Base-by-base conservation (phyloP, 2,888 invertebrate species). In the Hyposoter dolosus region DNA sequence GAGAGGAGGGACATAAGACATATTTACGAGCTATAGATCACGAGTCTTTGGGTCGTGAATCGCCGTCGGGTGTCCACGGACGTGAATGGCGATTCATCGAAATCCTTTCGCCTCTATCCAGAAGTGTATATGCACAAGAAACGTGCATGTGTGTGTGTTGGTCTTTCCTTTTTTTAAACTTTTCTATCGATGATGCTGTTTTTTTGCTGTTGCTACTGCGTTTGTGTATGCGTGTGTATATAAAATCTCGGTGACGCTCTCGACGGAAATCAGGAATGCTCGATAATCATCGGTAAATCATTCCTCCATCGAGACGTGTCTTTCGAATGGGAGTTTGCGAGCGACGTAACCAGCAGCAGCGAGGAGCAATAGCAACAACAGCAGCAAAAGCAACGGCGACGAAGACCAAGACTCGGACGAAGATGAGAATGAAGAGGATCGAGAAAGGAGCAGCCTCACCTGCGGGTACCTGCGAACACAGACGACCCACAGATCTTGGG, bases 281-380 rank as follows among this genome's bases (percentile, higher is more conserved):
- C 89, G 89, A 90, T 91, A 92, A 93, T 92, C 91, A 90, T 91
- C 92, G 90, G 91, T 93, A 92, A 92, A 92, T 93, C 92, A 92
- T 90, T 85, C 82, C 88, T 56, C 43, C 84, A 66, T 88, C 82
- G 83, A 79, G 72, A 79, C 85, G 86, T 86, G 84, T 82, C 78
- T 35, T 82, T 84, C 82, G 84, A 78, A 78, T 77, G 65, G 66
- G 78, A 56, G 43, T 74, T 72, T 65, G 74, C 53, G 40, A 76
- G 65, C 75, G 77, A 83, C 74, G 83, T 80, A 86, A 83, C 85
- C 75, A 72, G 53, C 81, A 50, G 71, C 75, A 68, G 65, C 47
- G 47, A 68, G n/a, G 15, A 68, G 56, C 82, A 76, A 45, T 56
- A 47, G 75, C 69, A 76, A 65, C 66, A 79, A 65, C 66, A 79